Evolutionary conservation across 2,888 invertebrate species (phyloP).

Genomic region (Zeuzera pyrina): DNA sequence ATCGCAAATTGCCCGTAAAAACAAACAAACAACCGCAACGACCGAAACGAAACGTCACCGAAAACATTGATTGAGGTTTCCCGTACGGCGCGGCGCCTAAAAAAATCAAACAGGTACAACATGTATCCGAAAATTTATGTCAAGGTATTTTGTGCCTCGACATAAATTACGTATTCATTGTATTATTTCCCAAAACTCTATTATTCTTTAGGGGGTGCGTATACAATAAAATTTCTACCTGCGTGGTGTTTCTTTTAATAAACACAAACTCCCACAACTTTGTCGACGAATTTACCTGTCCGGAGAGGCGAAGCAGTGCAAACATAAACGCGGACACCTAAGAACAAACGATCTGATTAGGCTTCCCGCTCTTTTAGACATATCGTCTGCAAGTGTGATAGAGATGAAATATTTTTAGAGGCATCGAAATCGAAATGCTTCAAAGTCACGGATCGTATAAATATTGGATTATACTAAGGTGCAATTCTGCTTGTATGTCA

Average conservation of each 20-base stretch:
- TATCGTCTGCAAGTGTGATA: too few species aligned
- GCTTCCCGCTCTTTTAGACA: too few species aligned
- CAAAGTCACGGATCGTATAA: constrained; percentile 59
- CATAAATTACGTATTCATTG: constrained; percentile 68
- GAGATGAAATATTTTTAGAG: too few species aligned
- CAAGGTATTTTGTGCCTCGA: constrained; percentile 45
- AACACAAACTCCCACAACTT: constrained; percentile 54
- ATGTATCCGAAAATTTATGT: constrained; percentile 54
- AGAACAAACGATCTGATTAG: too few species aligned
- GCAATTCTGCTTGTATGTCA: constrained; percentile 67
- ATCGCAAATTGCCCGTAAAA: constrained; percentile 65
- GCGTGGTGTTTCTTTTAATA: constrained; percentile 61
- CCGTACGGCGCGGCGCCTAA: constrained; percentile 26
- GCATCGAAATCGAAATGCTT: too few species aligned
- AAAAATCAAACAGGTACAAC: constrained; percentile 43
- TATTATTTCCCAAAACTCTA: constrained; percentile 68
- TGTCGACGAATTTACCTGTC: constrained; percentile 64
- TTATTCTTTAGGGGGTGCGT: constrained; percentile 54
- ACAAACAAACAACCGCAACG: constrained; percentile 55
- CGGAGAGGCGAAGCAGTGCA: constrained; percentile 51
- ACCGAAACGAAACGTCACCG: constrained; percentile 54
- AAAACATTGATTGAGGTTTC: constrained; percentile 48
- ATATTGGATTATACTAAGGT: constrained; percentile 71
- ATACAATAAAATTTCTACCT: constrained; percentile 56
- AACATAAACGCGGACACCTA: too few species aligned